These are phyloP conservation scores for Centropristis striata DNA, from an alignment of 2,113 vertebrate genomes.

Conservation along the genomic window DNA sequence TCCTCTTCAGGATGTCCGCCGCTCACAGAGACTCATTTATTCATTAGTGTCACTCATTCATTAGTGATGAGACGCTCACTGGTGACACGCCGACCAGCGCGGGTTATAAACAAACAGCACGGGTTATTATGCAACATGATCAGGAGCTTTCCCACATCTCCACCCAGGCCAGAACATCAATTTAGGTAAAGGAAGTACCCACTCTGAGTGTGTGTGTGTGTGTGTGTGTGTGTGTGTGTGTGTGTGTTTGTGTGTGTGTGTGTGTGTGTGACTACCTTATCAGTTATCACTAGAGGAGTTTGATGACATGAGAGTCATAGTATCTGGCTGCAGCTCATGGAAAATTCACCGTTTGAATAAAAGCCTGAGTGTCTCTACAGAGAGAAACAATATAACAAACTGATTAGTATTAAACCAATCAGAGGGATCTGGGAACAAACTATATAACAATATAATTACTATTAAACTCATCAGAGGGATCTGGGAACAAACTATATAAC, in stretches of 20 bases:
- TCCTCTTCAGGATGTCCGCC: constrained; percentile 69
- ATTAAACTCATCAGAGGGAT: constrained; percentile 22
- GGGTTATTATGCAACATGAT: constrained; percentile 56
- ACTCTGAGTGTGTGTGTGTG: no score
- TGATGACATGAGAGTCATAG: constrained; percentile 66
- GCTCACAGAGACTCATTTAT: constrained; percentile 44
- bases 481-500: constrained; percentile 36
- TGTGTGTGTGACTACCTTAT: constrained; percentile 48
- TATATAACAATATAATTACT: constrained; percentile 29
- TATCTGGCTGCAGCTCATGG: constrained; percentile 59
- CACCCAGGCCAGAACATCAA: constrained; percentile 63
- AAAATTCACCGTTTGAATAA: constrained; percentile 65
- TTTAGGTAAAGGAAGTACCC: constrained; percentile 47
- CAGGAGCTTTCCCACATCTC: constrained; percentile 38
- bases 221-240: constrained; percentile 25
- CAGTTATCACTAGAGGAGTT: constrained; percentile 59
- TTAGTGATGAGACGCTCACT: constrained; percentile 70
- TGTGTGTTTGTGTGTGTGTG: constrained; percentile 25
- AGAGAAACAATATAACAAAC: constrained; percentile 41
- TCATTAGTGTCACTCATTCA: no score
- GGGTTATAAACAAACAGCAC: constrained; percentile 37
- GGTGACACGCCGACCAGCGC: constrained; percentile 38
- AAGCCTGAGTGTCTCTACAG: constrained; percentile 47
- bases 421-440: constrained; percentile 28
- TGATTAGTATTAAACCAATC: constrained; percentile 37